Base-by-base conservation (phyloP, 2,888 invertebrate species). In the Amiota mariae region DNA sequence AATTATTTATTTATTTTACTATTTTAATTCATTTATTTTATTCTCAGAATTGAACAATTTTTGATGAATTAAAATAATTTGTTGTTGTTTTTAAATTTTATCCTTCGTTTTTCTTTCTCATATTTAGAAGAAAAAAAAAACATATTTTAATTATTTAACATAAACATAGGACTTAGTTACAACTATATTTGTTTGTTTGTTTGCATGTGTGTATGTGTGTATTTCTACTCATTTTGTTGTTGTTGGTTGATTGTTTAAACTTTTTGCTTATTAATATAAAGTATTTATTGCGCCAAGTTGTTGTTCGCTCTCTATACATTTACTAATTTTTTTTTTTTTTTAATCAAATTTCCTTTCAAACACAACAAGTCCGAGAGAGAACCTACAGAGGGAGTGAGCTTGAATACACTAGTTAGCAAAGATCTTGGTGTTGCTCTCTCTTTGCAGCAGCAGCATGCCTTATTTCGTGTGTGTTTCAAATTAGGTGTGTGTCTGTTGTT, bases 81-180 rank as follows among this genome's bases (percentile, higher is more conserved):
- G n/a, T n/a, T n/a, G 15, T 59, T 18, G 18, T 59, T n/a, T 57
- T 59, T 59, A 15, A 15, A 6, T 59, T 18, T 59, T 18, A 20
- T 66, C 2, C 11, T 36, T 63, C 9, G 11, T n/a, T 51, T 8
- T n/a, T 51, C 54, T 51, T 51, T 51, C 20, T 20, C 20, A 18
- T 24, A 11, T 48, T 66, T 13, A 10, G 12, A 66, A 66, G n/a
- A n/a, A 15, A 11, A 66, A 63, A 63, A 18, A 63, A 18, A 48
- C 47, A 48, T 36, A 63, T 63, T 36, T 24, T 87, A 85, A 87
- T 87, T 87, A 87, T 36, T 36, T 87, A 87, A 87, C 59, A 87
- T 84, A 86, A 87, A 87, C 86, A 85, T 87, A 87, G 88, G 88
- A 88, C 88, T 88, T 88, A 88, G 87, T 88, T 87, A 87, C 87